A percentile compares a stretch with the other conserved stretches of the same genome.
Conservation (phyloP, 2,113 vertebrate genomes). For the Oenanthe melanoleuca region DNA sequence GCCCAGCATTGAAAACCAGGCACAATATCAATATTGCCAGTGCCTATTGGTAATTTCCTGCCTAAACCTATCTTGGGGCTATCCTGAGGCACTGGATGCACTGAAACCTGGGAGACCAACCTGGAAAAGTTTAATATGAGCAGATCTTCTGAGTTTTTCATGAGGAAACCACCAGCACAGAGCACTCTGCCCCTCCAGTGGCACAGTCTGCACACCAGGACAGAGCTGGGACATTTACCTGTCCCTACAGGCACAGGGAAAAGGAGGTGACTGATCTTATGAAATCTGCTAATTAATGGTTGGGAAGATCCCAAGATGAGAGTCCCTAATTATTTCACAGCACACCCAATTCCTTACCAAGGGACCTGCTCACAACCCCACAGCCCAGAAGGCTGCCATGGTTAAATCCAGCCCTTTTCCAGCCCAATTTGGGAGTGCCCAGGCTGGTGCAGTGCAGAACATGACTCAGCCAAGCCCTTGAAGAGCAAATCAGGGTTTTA, state of each 20-base stretch:
- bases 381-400: fast-evolving
- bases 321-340: background rate
- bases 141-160: background rate
- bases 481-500: background rate
- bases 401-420: background rate
- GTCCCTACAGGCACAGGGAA: conserved; percentile 23
- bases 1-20: background rate
- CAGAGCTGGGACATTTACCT: background rate
- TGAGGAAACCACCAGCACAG: background rate
- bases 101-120: background rate
- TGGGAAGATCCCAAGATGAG: background rate
- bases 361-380: background rate
- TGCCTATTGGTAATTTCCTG: background rate
- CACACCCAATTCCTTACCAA: background rate
- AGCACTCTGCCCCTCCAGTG: background rate
- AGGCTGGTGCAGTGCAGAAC: background rate
- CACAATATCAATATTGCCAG: background rate
- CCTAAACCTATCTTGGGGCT: background rate
- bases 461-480: background rate
- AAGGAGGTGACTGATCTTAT: background rate
- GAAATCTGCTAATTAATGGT: conserved; percentile 5
- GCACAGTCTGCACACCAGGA: background rate
- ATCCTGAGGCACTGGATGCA: background rate
- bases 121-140: background rate
- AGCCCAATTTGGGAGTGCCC: background rate